Evolutionary conservation across 1,140 invertebrate genomes (phyloP), one percentile per base, ranked within the genome.

Genomic region (Bombus turneri): DNA sequence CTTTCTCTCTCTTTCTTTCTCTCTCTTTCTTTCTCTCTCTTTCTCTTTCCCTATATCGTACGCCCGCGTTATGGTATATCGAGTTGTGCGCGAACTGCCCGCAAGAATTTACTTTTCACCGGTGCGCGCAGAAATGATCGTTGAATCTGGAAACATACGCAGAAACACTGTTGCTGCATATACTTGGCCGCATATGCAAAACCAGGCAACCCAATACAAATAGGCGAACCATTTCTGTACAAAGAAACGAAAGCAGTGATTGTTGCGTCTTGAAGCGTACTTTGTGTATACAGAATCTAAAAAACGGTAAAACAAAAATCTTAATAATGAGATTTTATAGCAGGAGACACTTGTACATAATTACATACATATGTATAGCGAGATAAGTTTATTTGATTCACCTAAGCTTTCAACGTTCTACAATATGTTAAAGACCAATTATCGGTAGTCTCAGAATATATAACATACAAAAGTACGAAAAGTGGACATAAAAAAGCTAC

Each of bases 81-180:
- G 85, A 83, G 74, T 57, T 86, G 66, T 34, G 15, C n/a, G 43
- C 64, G 22, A 22, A 62, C 53, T 43, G 18, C 37, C 59, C n/a
- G 62, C 86, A 66, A 78, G 85, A 78, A 86, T 88, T 82, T 68
- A 74, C 86, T 81, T 86, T 87, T 78, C 86, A 62, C 74, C 37
- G 78, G 78, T 39, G 64, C 53, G 72, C 34, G 18, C 39, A 73
- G 37, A 81, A 71, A 57, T 73, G 47, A 86, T 85, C 77, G 69
- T 62, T 66, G 86, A 79, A 81, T 82, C 41, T 79, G 79, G 86
- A 87, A 87, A 68, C 76, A 75, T 73, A 39, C 47, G 39, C 57
- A 74, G 78, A 34, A 75, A 73, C 39, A 22, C 37, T 6, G 73
- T 31, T 28, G 8, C 31, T 4, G 15, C 13, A 13, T 53, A 53